phyloP scores from a whole-genome alignment of 1,140 invertebrate genomes.

The Nasonia vitripennis region DNA sequence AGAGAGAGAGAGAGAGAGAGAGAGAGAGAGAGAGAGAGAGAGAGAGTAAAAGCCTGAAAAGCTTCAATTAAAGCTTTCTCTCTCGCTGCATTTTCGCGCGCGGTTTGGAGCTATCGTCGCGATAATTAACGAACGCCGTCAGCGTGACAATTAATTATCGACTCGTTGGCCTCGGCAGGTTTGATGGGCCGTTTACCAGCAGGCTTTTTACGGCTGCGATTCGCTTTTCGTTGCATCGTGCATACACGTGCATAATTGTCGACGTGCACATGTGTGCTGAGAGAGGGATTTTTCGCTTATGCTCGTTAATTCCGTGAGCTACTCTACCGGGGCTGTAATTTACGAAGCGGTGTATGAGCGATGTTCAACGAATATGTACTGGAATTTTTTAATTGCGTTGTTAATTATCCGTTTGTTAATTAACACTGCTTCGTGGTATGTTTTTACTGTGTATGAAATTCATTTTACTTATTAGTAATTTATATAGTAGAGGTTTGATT shows the following conservation, averaged over 20 bases:
- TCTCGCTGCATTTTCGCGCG: too few species aligned
- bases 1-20: not conserved
- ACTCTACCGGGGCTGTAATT: not conserved
- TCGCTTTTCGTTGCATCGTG: not conserved
- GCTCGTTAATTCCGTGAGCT: not conserved
- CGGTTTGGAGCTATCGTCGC: constrained; percentile 4
- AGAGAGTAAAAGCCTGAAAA: not conserved
- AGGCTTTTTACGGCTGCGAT: not conserved
- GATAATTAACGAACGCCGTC: constrained; percentile 25
- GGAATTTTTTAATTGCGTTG: too few species aligned
- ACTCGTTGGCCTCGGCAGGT: not conserved
- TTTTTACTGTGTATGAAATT: too few species aligned
- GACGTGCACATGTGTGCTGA: too few species aligned
- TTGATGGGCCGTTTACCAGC: not conserved
- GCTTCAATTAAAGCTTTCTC: constrained; percentile 28
- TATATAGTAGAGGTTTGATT: too few species aligned
- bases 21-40: not conserved
- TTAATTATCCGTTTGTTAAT: too few species aligned
- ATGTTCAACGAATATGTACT: too few species aligned
- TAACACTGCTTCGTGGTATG: too few species aligned
- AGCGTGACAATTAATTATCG: constrained; percentile 28
- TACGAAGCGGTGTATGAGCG: not conserved
- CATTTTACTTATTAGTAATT: too few species aligned
- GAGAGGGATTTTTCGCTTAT: not conserved
- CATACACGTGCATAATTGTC: not conserved